A percentile compares a stretch with the other conserved stretches of the same genome.
phyloP scores from a whole-genome alignment of 2,888 invertebrate species.

The Drosophila kuntzei region DNA sequence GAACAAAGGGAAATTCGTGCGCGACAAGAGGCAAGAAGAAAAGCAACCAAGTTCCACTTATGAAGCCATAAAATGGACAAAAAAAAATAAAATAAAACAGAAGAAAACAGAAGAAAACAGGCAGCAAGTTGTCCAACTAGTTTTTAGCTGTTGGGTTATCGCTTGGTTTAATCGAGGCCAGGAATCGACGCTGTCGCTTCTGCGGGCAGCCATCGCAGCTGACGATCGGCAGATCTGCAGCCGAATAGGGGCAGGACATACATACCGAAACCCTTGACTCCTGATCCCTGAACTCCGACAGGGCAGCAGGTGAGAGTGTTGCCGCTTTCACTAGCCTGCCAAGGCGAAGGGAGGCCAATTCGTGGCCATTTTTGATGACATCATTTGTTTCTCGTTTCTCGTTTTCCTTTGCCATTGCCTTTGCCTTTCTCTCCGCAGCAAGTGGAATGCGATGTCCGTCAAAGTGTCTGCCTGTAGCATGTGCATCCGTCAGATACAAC shows the following conservation, averaged over 20 bases:
- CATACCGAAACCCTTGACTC: neutral
- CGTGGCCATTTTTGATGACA: slow-evolving; percentile 75
- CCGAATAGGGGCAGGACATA: slow-evolving; percentile 42
- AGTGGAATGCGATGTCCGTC: slow-evolving; percentile 50
- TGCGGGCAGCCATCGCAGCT: slow-evolving; percentile 47
- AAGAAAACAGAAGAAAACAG: slow-evolving; percentile 45
- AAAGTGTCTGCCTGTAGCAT: slow-evolving; percentile 49
- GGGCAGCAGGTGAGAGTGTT: slow-evolving; percentile 51
- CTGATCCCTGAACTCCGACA: neutral
- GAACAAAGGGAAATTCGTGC: slow-evolving; percentile 57
- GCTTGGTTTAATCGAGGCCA: slow-evolving; percentile 56
- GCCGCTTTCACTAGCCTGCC: slow-evolving; percentile 63
- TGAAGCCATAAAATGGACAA: slow-evolving; percentile 74
- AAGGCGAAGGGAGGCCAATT: slow-evolving; percentile 15
- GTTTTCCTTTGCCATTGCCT: slow-evolving; percentile 57
- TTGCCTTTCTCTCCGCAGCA: slow-evolving; percentile 63
- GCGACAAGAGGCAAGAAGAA: slow-evolving; percentile 36
- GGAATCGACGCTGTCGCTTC: slow-evolving; percentile 44
- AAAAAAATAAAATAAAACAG: slow-evolving; percentile 35
- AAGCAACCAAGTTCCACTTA: slow-evolving; percentile 76
- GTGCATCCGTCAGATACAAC: slow-evolving; percentile 75
- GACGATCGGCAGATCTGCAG: slow-evolving; percentile 54
- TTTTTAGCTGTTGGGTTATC: slow-evolving; percentile 39
- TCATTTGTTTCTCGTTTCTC: slow-evolving; percentile 63
- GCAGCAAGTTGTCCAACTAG: slow-evolving; percentile 35